These are phyloP conservation scores for Leptoclinus maculatus DNA, from an alignment of 2,797 vertebrate genomes.

Conservation along the genomic window DNA sequence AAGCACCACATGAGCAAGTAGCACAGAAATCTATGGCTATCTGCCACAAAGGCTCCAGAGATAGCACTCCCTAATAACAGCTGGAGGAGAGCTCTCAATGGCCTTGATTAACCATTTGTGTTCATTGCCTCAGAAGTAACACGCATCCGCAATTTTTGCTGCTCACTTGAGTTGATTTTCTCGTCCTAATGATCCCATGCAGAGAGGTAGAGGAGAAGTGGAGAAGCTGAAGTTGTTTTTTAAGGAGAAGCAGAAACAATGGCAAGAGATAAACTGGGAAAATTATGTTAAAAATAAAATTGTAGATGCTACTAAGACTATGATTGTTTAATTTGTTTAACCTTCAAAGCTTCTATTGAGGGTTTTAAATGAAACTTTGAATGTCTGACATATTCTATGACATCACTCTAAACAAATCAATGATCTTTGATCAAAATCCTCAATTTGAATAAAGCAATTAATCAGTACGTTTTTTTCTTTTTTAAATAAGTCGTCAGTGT, in stretches of 20 bases:
- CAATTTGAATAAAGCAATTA: not conserved
- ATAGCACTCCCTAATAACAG: constrained; percentile 33
- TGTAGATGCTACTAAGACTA: constrained; percentile 1
- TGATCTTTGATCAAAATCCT: not conserved
- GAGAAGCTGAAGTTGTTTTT: constrained; percentile 8
- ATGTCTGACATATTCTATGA: not conserved
- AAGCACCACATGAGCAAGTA: constrained; percentile 19
- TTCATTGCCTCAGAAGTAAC: constrained; percentile 51
- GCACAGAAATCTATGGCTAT: constrained; percentile 38
- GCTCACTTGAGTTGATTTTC: constrained; percentile 49
- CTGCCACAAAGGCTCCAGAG: constrained; percentile 30
- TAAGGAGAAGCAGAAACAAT: constrained; percentile 29
- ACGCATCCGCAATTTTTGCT: constrained; percentile 51
- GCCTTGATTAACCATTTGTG: constrained; percentile 70
- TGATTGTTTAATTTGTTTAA: not conserved
- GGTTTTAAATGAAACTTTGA: not conserved
- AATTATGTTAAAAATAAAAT: constrained; percentile 2
- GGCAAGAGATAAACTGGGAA: not conserved
- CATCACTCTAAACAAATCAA: not conserved
- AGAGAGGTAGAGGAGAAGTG: constrained; percentile 6
- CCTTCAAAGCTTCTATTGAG: not conserved
- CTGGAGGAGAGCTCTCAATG: constrained; percentile 47
- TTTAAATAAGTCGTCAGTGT: not conserved
- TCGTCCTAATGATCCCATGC: constrained; percentile 49
- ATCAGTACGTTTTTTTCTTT: not conserved